phyloP scores from a whole-genome alignment of 2,113 vertebrate species.

The Saccopteryx leptura region DNA sequence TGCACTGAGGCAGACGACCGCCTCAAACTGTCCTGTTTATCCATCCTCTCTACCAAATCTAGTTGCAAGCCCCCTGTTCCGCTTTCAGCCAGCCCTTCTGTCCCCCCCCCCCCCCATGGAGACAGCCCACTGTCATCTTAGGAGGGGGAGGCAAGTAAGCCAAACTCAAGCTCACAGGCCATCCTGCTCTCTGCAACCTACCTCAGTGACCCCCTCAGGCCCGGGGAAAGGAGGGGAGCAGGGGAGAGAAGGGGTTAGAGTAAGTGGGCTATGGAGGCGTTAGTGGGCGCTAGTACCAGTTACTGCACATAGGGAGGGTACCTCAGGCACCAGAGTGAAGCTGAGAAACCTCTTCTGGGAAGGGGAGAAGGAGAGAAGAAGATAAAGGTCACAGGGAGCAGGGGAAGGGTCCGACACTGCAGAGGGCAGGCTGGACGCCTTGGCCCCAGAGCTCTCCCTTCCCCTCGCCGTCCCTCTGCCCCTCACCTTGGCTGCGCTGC shows the following conservation, averaged over 20 bases:
- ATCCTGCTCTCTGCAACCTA: not conserved
- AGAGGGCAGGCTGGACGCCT: not conserved
- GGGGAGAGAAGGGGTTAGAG: slow-evolving; percentile 55
- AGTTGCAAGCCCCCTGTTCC: not conserved
- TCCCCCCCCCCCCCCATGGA: not conserved
- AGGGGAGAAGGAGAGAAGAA: slow-evolving; percentile 61
- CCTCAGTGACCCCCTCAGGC: not conserved
- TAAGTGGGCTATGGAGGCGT: not conserved
- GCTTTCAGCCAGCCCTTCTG: not conserved
- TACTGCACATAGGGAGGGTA: slow-evolving; percentile 60
- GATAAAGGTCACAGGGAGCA: slow-evolving; percentile 46
- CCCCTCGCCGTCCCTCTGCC: accelerated
- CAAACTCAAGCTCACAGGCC: not conserved
- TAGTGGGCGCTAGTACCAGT: slow-evolving; percentile 35
- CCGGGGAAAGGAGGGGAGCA: not conserved
- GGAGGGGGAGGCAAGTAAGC: not conserved
- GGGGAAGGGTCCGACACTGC: not conserved
- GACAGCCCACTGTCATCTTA: not conserved
- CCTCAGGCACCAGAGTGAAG: slow-evolving; percentile 85
- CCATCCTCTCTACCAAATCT: not conserved
- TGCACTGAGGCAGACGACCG: not conserved
- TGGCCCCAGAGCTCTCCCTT: not conserved
- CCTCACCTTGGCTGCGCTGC: slow-evolving; percentile 93
- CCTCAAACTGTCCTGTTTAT: not conserved
- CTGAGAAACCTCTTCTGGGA: slow-evolving; percentile 86